Percentiles rank a stretch among this genome's conserved stretches.
phyloP scores from a whole-genome alignment of 2,797 vertebrate species.

The Chiloscyllium punctatum region DNA sequence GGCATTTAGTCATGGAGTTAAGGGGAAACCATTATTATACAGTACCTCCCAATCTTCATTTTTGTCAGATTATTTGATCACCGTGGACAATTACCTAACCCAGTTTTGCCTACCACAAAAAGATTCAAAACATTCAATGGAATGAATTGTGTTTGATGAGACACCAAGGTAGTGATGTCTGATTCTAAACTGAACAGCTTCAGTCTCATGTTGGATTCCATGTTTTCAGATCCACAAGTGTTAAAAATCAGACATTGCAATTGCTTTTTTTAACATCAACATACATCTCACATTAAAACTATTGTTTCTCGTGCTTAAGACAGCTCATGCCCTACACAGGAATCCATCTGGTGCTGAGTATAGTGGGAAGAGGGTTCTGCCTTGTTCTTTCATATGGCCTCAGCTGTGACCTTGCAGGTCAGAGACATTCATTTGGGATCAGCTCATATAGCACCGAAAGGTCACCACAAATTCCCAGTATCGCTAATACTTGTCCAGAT shows the following conservation, averaged over 20 bases:
- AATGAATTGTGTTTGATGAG: neutral
- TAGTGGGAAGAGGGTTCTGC: neutral
- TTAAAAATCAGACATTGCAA: too few relatives aligned
- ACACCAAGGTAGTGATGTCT: neutral
- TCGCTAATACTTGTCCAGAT: too few relatives aligned
- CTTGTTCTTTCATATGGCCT: neutral
- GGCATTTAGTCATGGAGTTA: neutral
- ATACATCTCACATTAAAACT: too few relatives aligned
- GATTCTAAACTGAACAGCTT: neutral
- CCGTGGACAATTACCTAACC: too few relatives aligned
- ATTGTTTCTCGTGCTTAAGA: neutral
- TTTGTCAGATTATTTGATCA: too few relatives aligned
- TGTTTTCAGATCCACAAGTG: too few relatives aligned
- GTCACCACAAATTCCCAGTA: too few relatives aligned
- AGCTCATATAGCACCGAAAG: neutral
- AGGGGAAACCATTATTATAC: neutral
- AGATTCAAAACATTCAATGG: neutral
- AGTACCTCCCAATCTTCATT: too few relatives aligned
- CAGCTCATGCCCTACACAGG: neutral
- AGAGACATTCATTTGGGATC: neutral
- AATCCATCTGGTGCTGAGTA: neutral
- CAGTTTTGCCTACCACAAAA: too few relatives aligned
- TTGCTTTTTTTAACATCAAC: too few relatives aligned
- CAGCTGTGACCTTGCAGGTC: neutral
- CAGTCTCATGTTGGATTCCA: neutral